Evolutionary conservation across 2,888 invertebrate genomes (phyloP).

Genomic region (Carcina quercana): DNA sequence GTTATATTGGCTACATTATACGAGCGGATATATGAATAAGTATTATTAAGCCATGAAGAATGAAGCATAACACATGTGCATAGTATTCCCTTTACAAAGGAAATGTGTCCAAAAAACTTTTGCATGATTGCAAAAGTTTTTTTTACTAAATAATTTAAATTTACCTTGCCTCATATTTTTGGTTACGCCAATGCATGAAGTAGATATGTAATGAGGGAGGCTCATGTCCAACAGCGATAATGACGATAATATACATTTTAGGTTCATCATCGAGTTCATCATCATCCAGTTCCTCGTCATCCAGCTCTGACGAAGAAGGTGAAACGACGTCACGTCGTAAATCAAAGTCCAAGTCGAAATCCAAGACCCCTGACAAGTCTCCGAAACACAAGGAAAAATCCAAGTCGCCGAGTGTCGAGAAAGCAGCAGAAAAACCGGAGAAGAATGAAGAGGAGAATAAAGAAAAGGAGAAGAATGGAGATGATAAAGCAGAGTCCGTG

Average conservation of each 20-base stretch:
- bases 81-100: no score
- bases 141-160: background rate
- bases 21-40: no score
- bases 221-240: no score
- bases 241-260: no score
- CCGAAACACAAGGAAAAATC: conserved; percentile 46
- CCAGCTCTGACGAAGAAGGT: conserved; percentile 67
- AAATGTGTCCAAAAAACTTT: no score
- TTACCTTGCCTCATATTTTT: no score
- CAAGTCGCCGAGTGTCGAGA: conserved; percentile 48
- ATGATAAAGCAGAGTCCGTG: conserved; percentile 67
- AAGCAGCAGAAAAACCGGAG: conserved; percentile 27
- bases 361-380: conserved; percentile 54
- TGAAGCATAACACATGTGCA: no score
- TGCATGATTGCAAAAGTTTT: no score
- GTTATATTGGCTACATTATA: no score
- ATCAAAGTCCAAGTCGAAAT: conserved; percentile 55
- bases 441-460: conserved; percentile 33
- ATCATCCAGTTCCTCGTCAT: conserved; percentile 66
- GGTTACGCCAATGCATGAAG: no score
- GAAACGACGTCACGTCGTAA: conserved; percentile 47
- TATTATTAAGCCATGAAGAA: no score
- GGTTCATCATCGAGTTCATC: conserved; percentile 70
- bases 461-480: conserved; percentile 46
- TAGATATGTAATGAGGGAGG: background rate